Conservation (phyloP, 2,113 vertebrate species). For the Atractosteus spatula region DNA sequence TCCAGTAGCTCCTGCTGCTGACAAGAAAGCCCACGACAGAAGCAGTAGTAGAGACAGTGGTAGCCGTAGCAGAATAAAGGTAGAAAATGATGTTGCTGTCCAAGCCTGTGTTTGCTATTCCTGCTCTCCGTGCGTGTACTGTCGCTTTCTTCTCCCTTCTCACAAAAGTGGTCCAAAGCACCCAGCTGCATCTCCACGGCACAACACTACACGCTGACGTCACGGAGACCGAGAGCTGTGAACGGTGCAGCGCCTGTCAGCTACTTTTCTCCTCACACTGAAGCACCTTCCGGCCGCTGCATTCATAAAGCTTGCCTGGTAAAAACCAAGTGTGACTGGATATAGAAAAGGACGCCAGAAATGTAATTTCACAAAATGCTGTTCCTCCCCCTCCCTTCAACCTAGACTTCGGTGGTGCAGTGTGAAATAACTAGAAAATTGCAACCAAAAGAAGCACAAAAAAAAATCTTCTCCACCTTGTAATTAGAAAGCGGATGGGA, state of each 20-base stretch:
- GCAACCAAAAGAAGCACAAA: no score
- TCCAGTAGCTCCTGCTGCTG: not conserved
- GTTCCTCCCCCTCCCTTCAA: no score
- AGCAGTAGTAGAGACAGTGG: not conserved
- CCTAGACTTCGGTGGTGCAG: no score
- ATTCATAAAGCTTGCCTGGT: not conserved
- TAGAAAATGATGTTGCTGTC: no score
- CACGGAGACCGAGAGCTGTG: slow-evolving; percentile 1
- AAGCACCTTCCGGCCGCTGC: not conserved
- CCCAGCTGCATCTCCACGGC: not conserved
- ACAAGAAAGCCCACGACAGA: not conserved
- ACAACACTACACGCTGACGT: slow-evolving; percentile 14
- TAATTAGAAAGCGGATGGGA: no score
- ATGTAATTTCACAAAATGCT: not conserved
- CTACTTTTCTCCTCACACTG: not conserved
- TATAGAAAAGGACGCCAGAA: not conserved
- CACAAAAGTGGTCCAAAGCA: not conserved
- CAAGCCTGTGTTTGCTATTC: not conserved
- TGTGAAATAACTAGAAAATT: no score
- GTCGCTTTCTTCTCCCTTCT: not conserved
- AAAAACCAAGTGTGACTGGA: not conserved
- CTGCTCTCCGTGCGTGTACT: not conserved
- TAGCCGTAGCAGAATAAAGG: no score
- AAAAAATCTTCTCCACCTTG: no score
- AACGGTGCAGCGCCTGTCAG: slow-evolving; percentile 15